Evolutionary conservation across 2,797 vertebrate genomes (phyloP), one percentile per base, ranked within the genome.

Genomic region (Smutsia gigantea): DNA sequence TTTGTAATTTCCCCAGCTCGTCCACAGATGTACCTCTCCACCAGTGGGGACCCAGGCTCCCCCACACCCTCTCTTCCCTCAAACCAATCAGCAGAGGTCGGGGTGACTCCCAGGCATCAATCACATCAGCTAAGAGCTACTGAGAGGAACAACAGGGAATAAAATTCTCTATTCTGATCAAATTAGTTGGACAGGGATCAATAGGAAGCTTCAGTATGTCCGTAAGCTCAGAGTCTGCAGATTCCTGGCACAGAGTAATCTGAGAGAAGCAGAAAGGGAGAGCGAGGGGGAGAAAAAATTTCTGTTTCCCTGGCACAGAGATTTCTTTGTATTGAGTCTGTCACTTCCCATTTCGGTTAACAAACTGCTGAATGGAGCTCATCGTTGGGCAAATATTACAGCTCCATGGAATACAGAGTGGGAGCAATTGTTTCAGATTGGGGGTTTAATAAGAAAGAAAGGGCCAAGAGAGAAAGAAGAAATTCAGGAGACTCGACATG

Each of bases 301-400:
- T 99, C 98, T 98, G 98, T 98, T 98, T 98, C 98, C 98, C 94
- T 97, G 98, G 98, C 98, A 98, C 11, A 95, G 98, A 98, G 98
- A 98, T 99, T 99, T 99, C 98, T 98, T 98, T 98, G 98, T 98
- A 99, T 98, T 99, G 98, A 99, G 98, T 98, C 98, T 99, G 99
- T 99, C 99, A 99, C 99, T 99, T 99, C 98, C 98, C 95, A 99
- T 99, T 99, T 98, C 95, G 85, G 98, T 98, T 99, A 99, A 99
- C 99, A 99, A 98, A 98, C 98, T 97, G 97, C 92, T 98, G 98
- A 98, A 98, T 96, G 97, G 96, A 98, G 97, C 98, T 99, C 98
- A 99, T 98, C 97, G 97, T 97, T 98, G 98, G 97, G 97, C 97
- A 98, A 98, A 98, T 98, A 98, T 98, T 98, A 97, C 97, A 98